Percentiles rank a stretch among this genome's conserved stretches.
Conservation (phyloP, 2,797 vertebrate genomes). For the Ibycter americanus region DNA sequence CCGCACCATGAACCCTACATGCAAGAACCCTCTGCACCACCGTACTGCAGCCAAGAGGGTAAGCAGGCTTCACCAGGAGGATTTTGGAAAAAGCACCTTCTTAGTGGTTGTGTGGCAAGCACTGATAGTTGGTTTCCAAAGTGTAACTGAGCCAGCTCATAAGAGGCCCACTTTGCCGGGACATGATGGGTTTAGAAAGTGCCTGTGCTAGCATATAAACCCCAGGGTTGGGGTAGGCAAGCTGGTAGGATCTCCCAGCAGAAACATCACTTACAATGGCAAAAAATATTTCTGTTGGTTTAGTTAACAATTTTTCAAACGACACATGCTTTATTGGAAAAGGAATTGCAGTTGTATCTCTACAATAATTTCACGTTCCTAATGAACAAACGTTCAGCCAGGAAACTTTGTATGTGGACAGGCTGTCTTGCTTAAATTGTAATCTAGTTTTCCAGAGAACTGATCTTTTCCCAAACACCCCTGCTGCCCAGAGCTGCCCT, state of each 20-base stretch:
- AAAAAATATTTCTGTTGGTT: neutral
- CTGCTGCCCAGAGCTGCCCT: neutral
- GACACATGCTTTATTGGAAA: neutral
- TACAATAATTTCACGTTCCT: neutral
- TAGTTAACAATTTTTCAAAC: neutral
- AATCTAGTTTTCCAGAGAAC: neutral
- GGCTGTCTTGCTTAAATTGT: neutral
- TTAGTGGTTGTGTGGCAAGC: neutral
- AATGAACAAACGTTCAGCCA: neutral
- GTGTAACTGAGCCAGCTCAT: neutral
- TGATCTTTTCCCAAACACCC: neutral
- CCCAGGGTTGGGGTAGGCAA: neutral
- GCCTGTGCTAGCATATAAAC: neutral
- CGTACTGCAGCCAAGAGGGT: neutral
- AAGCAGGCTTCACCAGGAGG: neutral
- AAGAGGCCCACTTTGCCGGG: neutral
- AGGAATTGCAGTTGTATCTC: neutral
- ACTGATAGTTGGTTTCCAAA: fast-evolving
- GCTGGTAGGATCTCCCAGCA: neutral
- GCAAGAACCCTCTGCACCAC: neutral
- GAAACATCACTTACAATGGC: neutral
- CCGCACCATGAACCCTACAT: fast-evolving
- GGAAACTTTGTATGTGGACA: fast-evolving
- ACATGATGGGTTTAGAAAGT: fast-evolving
- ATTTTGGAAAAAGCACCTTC: neutral